Evolutionary conservation across 23 tunicate species (phyloP), one percentile per base, ranked within the genome.

Genomic region (Trididemnum clinides): DNA sequence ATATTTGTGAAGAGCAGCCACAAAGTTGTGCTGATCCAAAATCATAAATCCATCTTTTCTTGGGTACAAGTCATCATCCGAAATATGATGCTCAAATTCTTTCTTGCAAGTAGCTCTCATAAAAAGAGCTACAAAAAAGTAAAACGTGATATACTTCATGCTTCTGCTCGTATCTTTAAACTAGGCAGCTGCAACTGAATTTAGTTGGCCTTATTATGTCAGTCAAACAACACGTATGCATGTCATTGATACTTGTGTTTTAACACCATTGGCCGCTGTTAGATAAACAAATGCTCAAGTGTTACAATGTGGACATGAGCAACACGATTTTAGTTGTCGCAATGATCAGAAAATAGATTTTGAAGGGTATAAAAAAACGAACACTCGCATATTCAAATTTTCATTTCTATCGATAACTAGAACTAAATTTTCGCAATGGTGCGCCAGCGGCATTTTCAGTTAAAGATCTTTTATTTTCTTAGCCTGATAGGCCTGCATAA

Each of bases 21-120:
- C 26, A 33, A 87, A 87, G 36, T 71, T 78, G 39, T 87, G 91
- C 30, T 71, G 65, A 57, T 87, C 91, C 72, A 87, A 50, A 0
- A n/a, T 25, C 39, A 87, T 15, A 54, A 58, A 54, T 22, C 91
- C 91, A 30, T 70, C 51, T 49, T 87, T 79, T 80, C 72, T 51
- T 65, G 91, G 91, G 71, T 64, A 87, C 27, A 44, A 51, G 28
- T 87, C 81, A 0, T 69, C 72, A 2, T 87, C 85, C 7, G n/a
- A n/a, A n/a, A n/a, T n/a, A n/a, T n/a, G n/a, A n/a, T 64, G 58
- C 38, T 36, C 38, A 4, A 29, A 10, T 7, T 44, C 54, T 44
- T 44, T 15, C 12, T 15, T 44, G 15, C 10, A 44, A 7, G 15
- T 15, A 10, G 54, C 54, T 15, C 54, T 15, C 15, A 44, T 44